Percentiles rank a stretch among this genome's conserved stretches.
These are phyloP conservation scores for Macquaria ambigua DNA, from an alignment of 2,113 vertebrate species.

Conservation along the genomic window DNA sequence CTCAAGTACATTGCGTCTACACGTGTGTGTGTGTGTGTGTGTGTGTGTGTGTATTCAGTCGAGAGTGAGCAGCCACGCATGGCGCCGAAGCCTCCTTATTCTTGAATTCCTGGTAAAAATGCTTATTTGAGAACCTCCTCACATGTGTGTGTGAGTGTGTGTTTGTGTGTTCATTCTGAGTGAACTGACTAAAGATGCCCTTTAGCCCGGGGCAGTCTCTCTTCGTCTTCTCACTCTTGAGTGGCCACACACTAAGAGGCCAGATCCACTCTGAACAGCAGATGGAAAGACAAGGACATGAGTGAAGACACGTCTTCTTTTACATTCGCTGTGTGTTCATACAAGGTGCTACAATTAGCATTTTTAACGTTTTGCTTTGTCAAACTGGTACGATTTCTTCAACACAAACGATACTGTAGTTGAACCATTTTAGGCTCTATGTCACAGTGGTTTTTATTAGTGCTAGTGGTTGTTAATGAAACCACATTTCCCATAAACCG, in stretches of 20 bases:
- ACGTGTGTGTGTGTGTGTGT: not conserved
- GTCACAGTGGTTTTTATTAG: not conserved
- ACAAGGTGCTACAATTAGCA: not conserved
- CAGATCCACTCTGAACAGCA: constrained; percentile 62
- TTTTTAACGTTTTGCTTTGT: not conserved
- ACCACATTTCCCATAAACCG: not conserved
- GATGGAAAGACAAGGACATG: constrained; percentile 51
- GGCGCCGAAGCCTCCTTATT: constrained; percentile 71
- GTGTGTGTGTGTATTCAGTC: constrained; percentile 42
- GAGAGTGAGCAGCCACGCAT: constrained; percentile 66
- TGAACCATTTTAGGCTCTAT: not conserved
- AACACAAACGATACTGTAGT: not conserved
- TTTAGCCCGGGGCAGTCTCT: constrained; percentile 80
- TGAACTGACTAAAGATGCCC: constrained; percentile 80
- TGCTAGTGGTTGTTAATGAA: not conserved
- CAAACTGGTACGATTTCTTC: not conserved
- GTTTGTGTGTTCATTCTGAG: constrained; percentile 62
- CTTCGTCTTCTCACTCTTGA: constrained; percentile 79
- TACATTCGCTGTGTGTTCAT: not conserved
- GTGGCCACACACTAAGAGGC: constrained; percentile 81
- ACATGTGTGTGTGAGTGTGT: constrained; percentile 46
- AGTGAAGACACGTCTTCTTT: constrained; percentile 39
- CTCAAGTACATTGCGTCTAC: constrained; percentile 30
- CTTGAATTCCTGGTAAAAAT: constrained; percentile 78
- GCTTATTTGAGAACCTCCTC: constrained; percentile 78